These are phyloP conservation scores for Temnothorax nylanderi DNA, from an alignment of 1,140 invertebrate genomes.

Conservation along the genomic window DNA sequence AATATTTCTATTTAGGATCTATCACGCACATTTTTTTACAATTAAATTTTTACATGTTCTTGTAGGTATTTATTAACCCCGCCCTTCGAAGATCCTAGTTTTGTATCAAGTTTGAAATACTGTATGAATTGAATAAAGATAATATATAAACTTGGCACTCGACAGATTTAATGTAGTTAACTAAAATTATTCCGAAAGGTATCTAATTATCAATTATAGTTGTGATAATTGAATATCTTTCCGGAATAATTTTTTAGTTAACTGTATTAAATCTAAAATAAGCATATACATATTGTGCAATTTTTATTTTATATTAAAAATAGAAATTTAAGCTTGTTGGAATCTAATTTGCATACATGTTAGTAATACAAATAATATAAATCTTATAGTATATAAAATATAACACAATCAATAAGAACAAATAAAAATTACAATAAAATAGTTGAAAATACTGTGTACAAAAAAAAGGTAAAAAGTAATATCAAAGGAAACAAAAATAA, in stretches of 20 bases:
- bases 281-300: too few relatives aligned
- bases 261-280: too few relatives aligned
- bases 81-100: neutral
- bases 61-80: neutral
- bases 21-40: neutral
- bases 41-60: neutral
- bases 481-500: neutral
- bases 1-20: neutral
- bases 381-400: neutral
- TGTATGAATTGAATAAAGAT: neutral
- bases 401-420: neutral
- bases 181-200: neutral
- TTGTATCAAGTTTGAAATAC: neutral
- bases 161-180: neutral
- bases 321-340: neutral
- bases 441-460: neutral
- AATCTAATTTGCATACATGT: neutral
- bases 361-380: neutral
- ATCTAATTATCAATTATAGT: neutral
- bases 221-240: too few relatives aligned
- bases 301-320: neutral
- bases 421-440: neutral
- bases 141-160: neutral
- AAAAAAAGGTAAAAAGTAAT: neutral
- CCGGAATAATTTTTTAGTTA: too few relatives aligned